Base-by-base conservation (phyloP, 2,113 vertebrate genomes). In the Deroptyus accipitrinus region DNA sequence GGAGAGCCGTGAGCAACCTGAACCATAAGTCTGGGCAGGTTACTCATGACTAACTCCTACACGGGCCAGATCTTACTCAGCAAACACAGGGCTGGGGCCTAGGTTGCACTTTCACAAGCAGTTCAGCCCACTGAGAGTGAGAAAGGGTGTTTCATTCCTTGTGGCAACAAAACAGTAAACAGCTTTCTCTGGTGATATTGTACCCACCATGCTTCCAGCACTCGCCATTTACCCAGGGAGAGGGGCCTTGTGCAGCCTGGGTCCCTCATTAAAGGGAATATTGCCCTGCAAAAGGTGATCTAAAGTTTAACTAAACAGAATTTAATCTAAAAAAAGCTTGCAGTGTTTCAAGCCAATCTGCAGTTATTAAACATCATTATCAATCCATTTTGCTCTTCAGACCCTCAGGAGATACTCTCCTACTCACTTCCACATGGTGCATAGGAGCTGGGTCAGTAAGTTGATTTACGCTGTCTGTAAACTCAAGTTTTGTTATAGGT, bases 41-140 rank as follows among this genome's bases (percentile, higher is more conserved):
- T 98, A 97, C 97, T 98, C 97, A 97, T 97, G 95, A 95, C 79
- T 97, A 69, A 96, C 98, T 98, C 98, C 98, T 97, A 98, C 98
- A 93, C 83, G 66, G 96, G 93, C 83, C 92, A 93, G 90, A 97
- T 97, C 94, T 98, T 95, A 97, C 96, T 98, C 98, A 98, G 97
- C 97, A 97, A 97, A 95, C 97, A 68, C 9, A 27, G 85, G 94
- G 95, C 94, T 90, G 96, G 48, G 70, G 94, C 92, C 90, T 92
- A 88, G 91, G 79, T 97, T 97, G 75, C 3, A 2, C 77, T 97
- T 97, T 95, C 97, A 98, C 89, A 98, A 48, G 64, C 86, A 96
- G 79, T 76, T 97, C 83, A 95, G 27, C 79, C 37, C 70, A 89
- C 73, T 3, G 9, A 77, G 86, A 93, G 52, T 92, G 74, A 84